A percentile compares a stretch with the other conserved stretches of the same genome.
phyloP scores from a whole-genome alignment of 2,888 invertebrate species.

The Drosophila prolongata region DNA sequence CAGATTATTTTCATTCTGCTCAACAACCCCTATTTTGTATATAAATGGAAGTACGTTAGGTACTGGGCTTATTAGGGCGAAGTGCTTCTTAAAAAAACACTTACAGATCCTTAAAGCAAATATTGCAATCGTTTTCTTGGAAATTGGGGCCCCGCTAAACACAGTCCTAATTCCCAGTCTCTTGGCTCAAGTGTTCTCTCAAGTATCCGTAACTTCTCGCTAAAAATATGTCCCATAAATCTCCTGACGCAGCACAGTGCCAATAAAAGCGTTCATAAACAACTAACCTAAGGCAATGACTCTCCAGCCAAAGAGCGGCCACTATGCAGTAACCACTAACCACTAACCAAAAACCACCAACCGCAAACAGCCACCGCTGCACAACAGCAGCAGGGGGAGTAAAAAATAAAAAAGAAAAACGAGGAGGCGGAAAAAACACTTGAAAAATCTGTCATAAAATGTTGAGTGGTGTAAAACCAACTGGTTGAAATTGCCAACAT shows the following conservation, averaged over 20 bases:
- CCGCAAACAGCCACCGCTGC: constrained; percentile 49
- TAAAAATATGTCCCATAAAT: constrained; percentile 68
- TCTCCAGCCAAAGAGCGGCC: constrained; percentile 27
- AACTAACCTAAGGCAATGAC: constrained; percentile 70
- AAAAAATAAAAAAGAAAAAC: neutral
- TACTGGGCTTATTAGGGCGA: constrained; percentile 2
- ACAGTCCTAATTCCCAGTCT: constrained; percentile 23
- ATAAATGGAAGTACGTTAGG: neutral
- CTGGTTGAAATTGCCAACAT: constrained; percentile 78
- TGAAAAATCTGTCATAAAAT: constrained; percentile 78
- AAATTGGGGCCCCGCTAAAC: neutral
- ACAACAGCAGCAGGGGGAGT: constrained; percentile 27
- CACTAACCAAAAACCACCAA: constrained; percentile 51
- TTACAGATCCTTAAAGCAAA: constrained; percentile 15
- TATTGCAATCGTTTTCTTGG: neutral
- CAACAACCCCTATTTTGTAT: neutral
- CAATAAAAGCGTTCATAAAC: constrained; percentile 75
- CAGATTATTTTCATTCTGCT: neutral
- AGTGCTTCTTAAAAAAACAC: constrained; percentile 3
- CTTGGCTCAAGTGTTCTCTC: constrained; percentile 4
- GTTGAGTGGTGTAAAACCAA: constrained; percentile 68
- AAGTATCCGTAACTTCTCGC: constrained; percentile 34
- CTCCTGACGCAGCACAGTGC: constrained; percentile 61
- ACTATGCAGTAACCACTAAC: constrained; percentile 40
- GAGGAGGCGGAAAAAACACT: constrained; percentile 58